Conservation (phyloP, 2,797 vertebrate genomes). For the Lophotriccus pileatus region DNA sequence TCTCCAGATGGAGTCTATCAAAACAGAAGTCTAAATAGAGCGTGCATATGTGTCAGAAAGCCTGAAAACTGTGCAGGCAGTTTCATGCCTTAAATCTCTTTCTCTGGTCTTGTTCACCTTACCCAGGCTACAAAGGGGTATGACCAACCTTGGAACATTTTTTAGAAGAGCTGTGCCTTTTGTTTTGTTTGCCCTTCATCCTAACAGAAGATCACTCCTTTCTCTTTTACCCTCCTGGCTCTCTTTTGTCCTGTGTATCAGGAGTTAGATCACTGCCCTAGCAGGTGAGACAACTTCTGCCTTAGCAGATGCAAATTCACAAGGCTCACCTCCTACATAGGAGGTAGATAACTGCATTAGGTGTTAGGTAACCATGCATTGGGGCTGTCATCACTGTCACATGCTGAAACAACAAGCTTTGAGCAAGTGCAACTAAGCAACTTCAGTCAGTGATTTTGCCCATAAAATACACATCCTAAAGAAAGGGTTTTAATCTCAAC, state of each 20-base stretch:
- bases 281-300: background rate
- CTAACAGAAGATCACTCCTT: background rate
- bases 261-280: background rate
- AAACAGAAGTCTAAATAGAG: background rate
- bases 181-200: background rate
- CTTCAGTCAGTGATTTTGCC: background rate
- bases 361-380: background rate
- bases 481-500: background rate
- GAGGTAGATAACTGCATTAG: background rate
- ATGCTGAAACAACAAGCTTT: background rate
- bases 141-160: background rate
- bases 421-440: rapidly evolving
- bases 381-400: background rate
- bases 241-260: background rate
- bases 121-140: background rate
- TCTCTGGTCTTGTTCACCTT: background rate
- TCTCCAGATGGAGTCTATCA: background rate
- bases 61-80: background rate
- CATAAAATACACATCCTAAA: background rate
- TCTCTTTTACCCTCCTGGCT: background rate
- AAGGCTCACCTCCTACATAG: background rate
- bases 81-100: background rate
- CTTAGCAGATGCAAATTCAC: background rate
- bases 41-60: background rate
- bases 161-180: background rate